Percentiles rank a stretch among this genome's conserved stretches.
phyloP scores from a whole-genome alignment of 2,113 vertebrate species.

The Brevimyrus niger region DNA sequence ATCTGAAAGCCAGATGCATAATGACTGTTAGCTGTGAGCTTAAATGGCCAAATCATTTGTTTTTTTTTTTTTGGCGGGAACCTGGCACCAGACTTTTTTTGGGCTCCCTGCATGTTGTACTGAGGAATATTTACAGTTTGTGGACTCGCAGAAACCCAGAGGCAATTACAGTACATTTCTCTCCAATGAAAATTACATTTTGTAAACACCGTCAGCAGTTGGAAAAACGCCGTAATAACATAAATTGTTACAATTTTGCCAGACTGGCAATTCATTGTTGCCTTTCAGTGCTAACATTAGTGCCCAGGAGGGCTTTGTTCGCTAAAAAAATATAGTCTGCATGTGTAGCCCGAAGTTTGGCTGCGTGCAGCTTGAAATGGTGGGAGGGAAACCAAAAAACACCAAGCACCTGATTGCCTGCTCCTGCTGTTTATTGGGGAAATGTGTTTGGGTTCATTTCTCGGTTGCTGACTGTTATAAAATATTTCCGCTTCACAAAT shows the following conservation, averaged over 20 bases:
- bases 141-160: constrained; percentile 20
- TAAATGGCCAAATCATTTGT: constrained; percentile 19
- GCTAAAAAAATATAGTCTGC: constrained; percentile 13
- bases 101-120: constrained; percentile 15
- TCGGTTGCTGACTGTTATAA: neutral
- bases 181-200: constrained; percentile 25
- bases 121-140: constrained; percentile 22
- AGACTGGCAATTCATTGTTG: constrained; percentile 18
- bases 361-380: neutral
- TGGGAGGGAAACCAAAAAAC: neutral
- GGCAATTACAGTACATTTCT: constrained; percentile 27
- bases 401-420: neutral
- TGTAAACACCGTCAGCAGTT: constrained; percentile 8
- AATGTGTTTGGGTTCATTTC: neutral
- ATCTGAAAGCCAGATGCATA: neutral
- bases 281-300: constrained; percentile 20
- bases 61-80: neutral
- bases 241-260: constrained; percentile 28
- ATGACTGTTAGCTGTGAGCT: neutral
- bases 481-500: neutral
- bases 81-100: neutral
- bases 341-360: neutral
- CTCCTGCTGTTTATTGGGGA: neutral
- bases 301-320: constrained; percentile 20
- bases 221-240: constrained; percentile 18